Base-by-base conservation (phyloP, 1,140 invertebrate genomes). In the Ceratina calcarata region DNA sequence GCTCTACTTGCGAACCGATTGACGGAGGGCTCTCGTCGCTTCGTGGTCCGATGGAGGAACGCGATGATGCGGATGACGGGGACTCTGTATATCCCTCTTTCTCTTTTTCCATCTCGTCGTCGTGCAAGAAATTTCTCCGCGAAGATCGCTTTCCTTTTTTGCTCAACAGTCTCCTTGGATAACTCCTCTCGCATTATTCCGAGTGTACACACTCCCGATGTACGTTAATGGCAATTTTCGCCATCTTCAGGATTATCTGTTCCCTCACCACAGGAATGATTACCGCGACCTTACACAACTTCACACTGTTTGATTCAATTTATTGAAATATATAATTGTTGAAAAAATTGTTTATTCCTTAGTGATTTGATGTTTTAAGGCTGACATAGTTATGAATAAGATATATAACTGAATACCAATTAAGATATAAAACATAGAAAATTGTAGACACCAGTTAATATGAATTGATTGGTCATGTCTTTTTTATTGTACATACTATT, bases 1-100 rank as follows among this genome's bases (percentile, higher is more conserved):
- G 86, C 85, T 87, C 86, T 81, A 87, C 60, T 87, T 86, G 77
- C 69, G 71, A 72, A 62, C 65, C 85, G 82, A 87, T 86, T 81
- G 82, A 82, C 79, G 73, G 65, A 87, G 72, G 79, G 75, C 72
- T 75, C 70, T 69, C 65, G 51, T 67, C 76, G 69, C 67, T 53
- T 67, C 62, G 77, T 80, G n/a, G 60, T 53, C 15, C 57, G 60
- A 65, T 60, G 51, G 69, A 81, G 65, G 66, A 78, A 81, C 32
- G 78, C 74, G 73, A 49, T 70, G 80, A 86, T 75, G 83, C 66
- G 79, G 49, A 85, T 64, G 79, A 82, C 70, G 58, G 66, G 27
- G 37, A 81, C 66, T 69, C 62, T 73, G 58, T 37, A 4, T 20
- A 16, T 27, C n/a, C 10, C 70, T 16, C n/a, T 0, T 24, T 49